Percentiles rank a stretch among this genome's conserved stretches.
These are phyloP conservation scores for Tetragonula carbonaria DNA, from an alignment of 2,888 invertebrate species.

Conservation along the genomic window DNA sequence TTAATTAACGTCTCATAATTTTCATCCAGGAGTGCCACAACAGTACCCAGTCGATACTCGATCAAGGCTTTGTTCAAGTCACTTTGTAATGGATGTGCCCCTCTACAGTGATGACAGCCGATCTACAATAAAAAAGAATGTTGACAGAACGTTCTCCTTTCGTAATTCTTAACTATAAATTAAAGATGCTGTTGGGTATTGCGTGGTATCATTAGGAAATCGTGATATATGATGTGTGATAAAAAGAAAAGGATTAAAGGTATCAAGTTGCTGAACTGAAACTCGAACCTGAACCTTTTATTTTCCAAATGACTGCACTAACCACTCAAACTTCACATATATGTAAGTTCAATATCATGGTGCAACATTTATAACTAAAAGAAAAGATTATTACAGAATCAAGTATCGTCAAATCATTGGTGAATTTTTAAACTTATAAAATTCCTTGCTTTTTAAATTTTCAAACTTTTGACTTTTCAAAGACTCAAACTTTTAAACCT, in stretches of 20 bases:
- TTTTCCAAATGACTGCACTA: background rate
- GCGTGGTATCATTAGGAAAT: background rate
- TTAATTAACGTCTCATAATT: slow-evolving; percentile 70
- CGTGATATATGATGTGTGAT: background rate
- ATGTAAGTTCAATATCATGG: background rate
- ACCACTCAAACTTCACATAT: background rate
- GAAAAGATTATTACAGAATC: background rate
- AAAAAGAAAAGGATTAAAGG: background rate
- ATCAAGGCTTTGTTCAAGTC: slow-evolving; percentile 77
- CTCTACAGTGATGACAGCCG: slow-evolving; percentile 82
- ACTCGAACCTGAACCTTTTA: background rate
- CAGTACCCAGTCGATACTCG: slow-evolving; percentile 76
- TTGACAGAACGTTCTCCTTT: background rate
- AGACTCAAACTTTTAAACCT: background rate
- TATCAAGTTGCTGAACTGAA: background rate
- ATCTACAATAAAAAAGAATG: slow-evolving; percentile 67
- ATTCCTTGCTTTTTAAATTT: background rate
- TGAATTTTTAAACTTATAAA: background rate
- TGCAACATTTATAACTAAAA: background rate
- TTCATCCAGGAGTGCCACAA: slow-evolving; percentile 76
- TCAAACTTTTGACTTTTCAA: background rate
- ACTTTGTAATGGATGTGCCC: slow-evolving; percentile 74
- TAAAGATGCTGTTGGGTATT: background rate
- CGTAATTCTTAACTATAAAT: background rate
- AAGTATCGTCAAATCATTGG: background rate